Percentiles rank a stretch among this genome's conserved stretches.
These are phyloP conservation scores for Ardeotis arabs DNA, from an alignment of 2,113 vertebrate genomes.

Conservation along the genomic window DNA sequence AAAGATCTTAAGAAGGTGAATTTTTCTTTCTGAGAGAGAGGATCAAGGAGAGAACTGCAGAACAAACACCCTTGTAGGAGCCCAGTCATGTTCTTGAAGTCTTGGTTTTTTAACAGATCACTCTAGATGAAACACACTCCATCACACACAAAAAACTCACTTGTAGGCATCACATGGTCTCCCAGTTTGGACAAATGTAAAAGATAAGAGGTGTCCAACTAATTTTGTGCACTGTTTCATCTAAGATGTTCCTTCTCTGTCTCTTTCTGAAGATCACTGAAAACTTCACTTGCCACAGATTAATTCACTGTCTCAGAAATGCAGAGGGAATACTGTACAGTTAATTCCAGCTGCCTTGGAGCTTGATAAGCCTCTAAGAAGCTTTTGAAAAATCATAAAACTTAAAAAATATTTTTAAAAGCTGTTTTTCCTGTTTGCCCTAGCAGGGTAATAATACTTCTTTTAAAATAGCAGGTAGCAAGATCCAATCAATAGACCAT, in stretches of 20 bases:
- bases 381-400: constrained; percentile 52
- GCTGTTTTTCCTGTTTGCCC: constrained; percentile 63
- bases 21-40: not conserved
- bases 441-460: constrained; percentile 48
- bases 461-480: constrained; percentile 44
- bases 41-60: not conserved
- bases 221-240: not conserved
- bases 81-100: not conserved
- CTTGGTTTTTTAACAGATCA: not conserved
- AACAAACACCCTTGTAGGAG: not conserved
- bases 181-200: not conserved
- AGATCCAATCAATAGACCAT: constrained; percentile 63
- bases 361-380: constrained; percentile 51
- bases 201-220: not conserved
- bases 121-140: not conserved
- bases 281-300: not conserved
- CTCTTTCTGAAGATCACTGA: not conserved
- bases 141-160: not conserved
- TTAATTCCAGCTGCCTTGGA: constrained; percentile 38
- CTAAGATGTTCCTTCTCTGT: not conserved
- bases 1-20: not conserved
- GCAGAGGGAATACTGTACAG: constrained; percentile 6
- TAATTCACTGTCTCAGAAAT: constrained; percentile 48
- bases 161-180: not conserved
- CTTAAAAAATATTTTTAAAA: constrained; percentile 45